Conservation (phyloP, 2,113 vertebrate species). For the Eudyptes chrysolophus region DNA sequence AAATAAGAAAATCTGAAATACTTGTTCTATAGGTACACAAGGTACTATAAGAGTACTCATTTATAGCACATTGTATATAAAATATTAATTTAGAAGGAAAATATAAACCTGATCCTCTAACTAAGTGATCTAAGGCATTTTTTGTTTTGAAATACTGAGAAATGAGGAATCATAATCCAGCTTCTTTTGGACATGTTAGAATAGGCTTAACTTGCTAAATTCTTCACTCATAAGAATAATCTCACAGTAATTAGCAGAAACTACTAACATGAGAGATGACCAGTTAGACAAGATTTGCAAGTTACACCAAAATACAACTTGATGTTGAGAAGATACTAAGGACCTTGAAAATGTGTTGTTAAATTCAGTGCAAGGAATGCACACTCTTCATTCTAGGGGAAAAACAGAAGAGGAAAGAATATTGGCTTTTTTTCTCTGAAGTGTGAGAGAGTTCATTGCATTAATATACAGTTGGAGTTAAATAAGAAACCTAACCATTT, state of each 20-base stretch:
- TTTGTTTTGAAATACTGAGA: not conserved
- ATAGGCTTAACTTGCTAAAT: not conserved
- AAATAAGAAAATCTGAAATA: not conserved
- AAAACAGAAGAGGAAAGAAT: conserved; percentile 15
- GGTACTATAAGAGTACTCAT: not conserved
- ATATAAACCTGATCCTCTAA: not conserved
- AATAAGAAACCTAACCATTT: not conserved
- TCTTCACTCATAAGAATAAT: not conserved
- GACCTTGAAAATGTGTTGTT: not conserved
- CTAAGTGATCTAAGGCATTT: not conserved
- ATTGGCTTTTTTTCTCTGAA: not conserved
- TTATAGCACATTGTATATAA: not conserved
- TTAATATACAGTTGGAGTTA: not conserved
- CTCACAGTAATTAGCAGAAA: not conserved
- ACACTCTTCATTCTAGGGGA: conserved; percentile 33
- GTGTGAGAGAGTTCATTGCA: not conserved
- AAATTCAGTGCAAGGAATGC: not conserved
- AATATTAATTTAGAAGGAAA: not conserved
- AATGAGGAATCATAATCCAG: not conserved
- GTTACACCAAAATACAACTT: not conserved
- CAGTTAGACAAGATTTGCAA: not conserved
- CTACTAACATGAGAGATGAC: not conserved
- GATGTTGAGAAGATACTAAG: not conserved
- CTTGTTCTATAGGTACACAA: not conserved
- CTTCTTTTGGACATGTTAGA: not conserved